These are phyloP conservation scores for Trichonephila clavipes DNA, from an alignment of 1,140 invertebrate species.

Conservation along the genomic window DNA sequence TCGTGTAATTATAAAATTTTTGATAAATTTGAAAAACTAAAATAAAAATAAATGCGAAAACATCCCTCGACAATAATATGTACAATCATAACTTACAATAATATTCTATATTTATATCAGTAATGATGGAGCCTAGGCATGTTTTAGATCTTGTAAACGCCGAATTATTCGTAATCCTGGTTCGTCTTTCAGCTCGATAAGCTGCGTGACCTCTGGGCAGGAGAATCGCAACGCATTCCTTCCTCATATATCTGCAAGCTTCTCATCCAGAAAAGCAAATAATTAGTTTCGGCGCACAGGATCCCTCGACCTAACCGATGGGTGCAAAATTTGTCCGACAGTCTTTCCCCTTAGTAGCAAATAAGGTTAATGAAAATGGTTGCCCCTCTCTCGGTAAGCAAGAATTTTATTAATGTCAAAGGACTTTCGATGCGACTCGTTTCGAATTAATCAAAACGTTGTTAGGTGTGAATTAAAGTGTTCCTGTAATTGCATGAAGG, in stretches of 20 bases:
- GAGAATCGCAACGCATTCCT: background rate
- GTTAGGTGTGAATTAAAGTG: conserved; percentile 13
- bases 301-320: background rate
- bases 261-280: conserved; percentile 15
- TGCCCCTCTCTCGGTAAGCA: background rate
- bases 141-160: no score
- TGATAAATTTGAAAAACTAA: no score
- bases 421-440: conserved; percentile 32
- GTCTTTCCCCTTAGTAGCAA: conserved; percentile 18
- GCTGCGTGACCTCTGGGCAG: background rate
- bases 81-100: no score
- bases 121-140: no score
- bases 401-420: conserved; percentile 55
- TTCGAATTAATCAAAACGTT: conserved; percentile 40
- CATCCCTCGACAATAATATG: no score
- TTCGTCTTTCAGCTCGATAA: background rate
- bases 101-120: no score
- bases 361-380: conserved; percentile 58
- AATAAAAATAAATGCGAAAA: no score
- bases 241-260: background rate
- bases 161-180: no score
- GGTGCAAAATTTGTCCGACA: background rate
- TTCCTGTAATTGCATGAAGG: background rate
- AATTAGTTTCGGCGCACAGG: background rate
- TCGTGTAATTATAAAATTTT: no score